A percentile compares a stretch with the other conserved stretches of the same genome.
phyloP scores from a whole-genome alignment of 2,113 vertebrate species.

The Pardalotus punctatus region DNA sequence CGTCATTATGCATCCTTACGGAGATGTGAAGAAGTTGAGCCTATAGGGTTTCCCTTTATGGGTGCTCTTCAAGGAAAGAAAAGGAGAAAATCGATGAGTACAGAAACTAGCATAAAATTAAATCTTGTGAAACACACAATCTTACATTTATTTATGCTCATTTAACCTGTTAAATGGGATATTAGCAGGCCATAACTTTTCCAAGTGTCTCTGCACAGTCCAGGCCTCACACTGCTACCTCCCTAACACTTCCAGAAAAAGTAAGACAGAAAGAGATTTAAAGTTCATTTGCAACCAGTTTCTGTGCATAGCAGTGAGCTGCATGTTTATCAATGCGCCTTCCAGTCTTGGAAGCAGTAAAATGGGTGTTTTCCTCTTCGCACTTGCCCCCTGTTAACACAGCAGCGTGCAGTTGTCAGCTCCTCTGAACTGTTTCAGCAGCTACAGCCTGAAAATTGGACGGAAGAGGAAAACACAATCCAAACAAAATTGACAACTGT shows the following conservation, averaged over 20 bases:
- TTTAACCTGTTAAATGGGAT: constrained; percentile 2
- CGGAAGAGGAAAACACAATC: background rate
- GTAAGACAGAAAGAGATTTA: background rate
- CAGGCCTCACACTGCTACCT: background rate
- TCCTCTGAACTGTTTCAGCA: background rate
- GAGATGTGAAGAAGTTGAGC: background rate
- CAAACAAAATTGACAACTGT: background rate
- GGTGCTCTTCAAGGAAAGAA: background rate
- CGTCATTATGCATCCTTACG: background rate
- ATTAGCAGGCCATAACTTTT: constrained; percentile 6
- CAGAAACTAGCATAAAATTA: background rate
- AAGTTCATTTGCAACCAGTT: background rate
- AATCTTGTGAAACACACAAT: background rate
- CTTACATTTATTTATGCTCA: background rate
- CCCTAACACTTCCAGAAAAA: background rate
- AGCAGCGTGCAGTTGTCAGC: background rate
- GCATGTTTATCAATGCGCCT: background rate
- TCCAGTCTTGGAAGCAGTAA: background rate
- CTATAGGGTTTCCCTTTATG: background rate
- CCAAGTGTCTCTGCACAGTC: background rate
- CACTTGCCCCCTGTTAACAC: background rate
- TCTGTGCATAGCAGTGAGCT: background rate
- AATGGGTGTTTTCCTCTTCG: background rate
- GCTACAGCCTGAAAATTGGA: background rate
- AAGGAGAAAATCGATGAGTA: background rate